Base-by-base conservation (phyloP, 1,140 invertebrate genomes). In the Lordiphosa stackelbergi region DNA sequence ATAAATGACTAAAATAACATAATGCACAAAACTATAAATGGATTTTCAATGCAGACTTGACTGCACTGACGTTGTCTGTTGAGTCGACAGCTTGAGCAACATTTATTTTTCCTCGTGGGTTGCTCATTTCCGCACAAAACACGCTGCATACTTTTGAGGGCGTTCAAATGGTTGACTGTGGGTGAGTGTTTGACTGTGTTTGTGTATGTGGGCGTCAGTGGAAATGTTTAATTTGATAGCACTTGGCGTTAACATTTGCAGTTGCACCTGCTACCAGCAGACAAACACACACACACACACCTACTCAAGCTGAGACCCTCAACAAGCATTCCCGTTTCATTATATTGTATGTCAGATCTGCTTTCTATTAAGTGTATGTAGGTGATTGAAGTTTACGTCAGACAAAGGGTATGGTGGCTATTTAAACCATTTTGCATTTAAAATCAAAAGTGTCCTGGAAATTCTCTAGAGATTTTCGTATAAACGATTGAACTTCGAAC, bases 211-310 rank as follows among this genome's bases (percentile, higher is more conserved):
- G 37, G 28, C 35, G 56, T 24, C 43, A 6, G 54, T 12, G 24
- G 48, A 74, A 81, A 61, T 71, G 53, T 71, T 75, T 69, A 69
- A 71, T 65, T 70, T 74, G 52, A 79, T 78, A 59, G 45, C 69
- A 58, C 46, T 55, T 73, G 65, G 61, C 73, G 58, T 70, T 79
- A 70, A 63, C 74, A 73, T 79, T 78, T 52, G 59, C 31, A 63
- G 19, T 49, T 66, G 59, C 65, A 77, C 54, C 73, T 75, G 72
- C 54, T 35, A 48, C 24, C 40, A 24, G 52, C 28, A 35, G 43
- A 48, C 43, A 54, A 7, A 28, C 51, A 56, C 35, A 35, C 35
- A 19, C 16, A 16, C 19, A 19, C 34, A 43, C 52, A 41, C 13
- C 40, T 11, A 5, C 46, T 40, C 37, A 49, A n/a, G 4, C 28